Evolutionary conservation across 2,113 vertebrate species (phyloP).

Genomic region (Opisthocomus hoazin): DNA sequence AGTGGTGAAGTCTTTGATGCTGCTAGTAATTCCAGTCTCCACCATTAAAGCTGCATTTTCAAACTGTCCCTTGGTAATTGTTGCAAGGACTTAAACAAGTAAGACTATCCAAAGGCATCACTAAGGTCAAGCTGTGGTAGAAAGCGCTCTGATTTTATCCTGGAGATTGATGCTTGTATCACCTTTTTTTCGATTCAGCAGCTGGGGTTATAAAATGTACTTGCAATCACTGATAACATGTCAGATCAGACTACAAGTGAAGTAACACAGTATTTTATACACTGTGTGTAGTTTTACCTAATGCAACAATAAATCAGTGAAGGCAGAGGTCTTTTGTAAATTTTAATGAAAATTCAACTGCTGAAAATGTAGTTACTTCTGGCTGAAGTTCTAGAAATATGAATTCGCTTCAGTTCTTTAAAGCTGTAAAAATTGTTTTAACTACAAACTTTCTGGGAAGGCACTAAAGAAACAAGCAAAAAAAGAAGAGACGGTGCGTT

Average conservation of each 20-base stretch:
- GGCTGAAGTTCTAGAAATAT: not conserved
- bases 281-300: slow-evolving; percentile 59
- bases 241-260: slow-evolving; percentile 56
- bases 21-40: slow-evolving; percentile 63
- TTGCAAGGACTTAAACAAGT: slow-evolving; percentile 69
- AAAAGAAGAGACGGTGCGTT: not conserved
- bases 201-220: slow-evolving; percentile 75
- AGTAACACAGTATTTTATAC: slow-evolving; percentile 67
- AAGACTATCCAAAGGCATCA: slow-evolving; percentile 75
- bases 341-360: slow-evolving; percentile 40
- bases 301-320: slow-evolving; percentile 70
- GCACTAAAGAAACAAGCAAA: not conserved
- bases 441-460: not conserved
- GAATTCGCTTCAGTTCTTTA: not conserved
- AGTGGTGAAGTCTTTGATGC: slow-evolving; percentile 37
- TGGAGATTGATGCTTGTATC: slow-evolving; percentile 79
- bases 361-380: not conserved
- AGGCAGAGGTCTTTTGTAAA: slow-evolving; percentile 42
- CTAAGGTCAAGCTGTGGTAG: slow-evolving; percentile 74
- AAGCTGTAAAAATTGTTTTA: not conserved
- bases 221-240: slow-evolving; percentile 69
- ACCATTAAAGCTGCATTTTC: slow-evolving; percentile 65
- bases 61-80: slow-evolving; percentile 67
- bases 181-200: slow-evolving; percentile 75
- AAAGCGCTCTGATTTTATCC: slow-evolving; percentile 80